Evolutionary conservation across 1,140 invertebrate genomes (phyloP).

Genomic region (Scylla paramamosain): DNA sequence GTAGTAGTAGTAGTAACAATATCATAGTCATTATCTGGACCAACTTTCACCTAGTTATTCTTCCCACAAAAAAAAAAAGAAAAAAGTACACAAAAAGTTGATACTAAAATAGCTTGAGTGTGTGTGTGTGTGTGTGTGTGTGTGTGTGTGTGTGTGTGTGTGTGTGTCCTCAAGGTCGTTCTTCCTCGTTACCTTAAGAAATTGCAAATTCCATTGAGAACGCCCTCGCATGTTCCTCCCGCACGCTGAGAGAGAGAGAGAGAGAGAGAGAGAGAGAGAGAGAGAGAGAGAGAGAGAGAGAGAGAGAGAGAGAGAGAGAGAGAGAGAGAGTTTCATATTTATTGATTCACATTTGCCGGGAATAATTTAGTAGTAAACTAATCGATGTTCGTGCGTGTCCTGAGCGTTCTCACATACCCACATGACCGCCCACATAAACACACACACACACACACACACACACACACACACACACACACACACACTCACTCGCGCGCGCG

Average conservation of each 20-base stretch:
- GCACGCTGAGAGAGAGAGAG: neutral
- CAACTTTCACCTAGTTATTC: no score
- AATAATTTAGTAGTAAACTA: neutral
- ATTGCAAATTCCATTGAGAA: neutral
- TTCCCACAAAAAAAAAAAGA: no score
- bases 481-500: neutral
- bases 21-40: no score
- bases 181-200: neutral
- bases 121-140: constrained; percentile 55
- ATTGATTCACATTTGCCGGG: neutral
- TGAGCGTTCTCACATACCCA: no score
- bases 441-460: constrained; percentile 11
- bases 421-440: neutral
- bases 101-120: no score
- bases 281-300: constrained; percentile 12
- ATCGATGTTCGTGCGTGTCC: neutral
- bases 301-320: constrained; percentile 30
- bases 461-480: constrained; percentile 23
- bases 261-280: constrained; percentile 37
- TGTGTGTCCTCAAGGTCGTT: neutral
- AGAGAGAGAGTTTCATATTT: neutral
- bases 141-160: constrained; percentile 63
- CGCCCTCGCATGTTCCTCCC: neutral
- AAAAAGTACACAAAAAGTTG: no score
- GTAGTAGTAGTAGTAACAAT: no score